Percentiles rank a stretch among this genome's conserved stretches.
Conservation (phyloP, 2,113 vertebrate genomes). For the Eudyptes chrysolophus region DNA sequence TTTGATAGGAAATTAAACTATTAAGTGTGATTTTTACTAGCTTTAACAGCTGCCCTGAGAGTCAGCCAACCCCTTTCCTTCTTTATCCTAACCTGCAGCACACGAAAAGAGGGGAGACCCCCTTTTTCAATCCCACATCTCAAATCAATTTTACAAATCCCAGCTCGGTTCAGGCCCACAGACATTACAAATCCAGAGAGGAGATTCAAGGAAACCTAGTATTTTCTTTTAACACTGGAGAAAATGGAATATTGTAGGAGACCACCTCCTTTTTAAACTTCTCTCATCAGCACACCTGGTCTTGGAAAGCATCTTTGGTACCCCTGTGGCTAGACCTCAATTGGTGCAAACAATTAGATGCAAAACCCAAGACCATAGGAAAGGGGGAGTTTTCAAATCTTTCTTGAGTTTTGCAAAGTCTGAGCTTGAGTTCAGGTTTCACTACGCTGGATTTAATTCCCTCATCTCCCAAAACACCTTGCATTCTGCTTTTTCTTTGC, state of each 20-base stretch:
- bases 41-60: background rate
- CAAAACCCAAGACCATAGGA: background rate
- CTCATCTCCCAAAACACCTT: background rate
- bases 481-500: background rate
- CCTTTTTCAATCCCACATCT: background rate
- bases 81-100: background rate
- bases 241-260: background rate
- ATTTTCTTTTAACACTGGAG: background rate
- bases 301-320: background rate
- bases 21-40: background rate
- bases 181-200: background rate
- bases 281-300: background rate
- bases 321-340: background rate
- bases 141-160: background rate
- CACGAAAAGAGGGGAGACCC: background rate
- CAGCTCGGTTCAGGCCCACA: background rate
- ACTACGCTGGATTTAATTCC: background rate
- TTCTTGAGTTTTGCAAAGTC: background rate
- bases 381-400: background rate
- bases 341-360: background rate
- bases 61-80: background rate
- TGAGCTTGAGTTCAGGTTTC: background rate
- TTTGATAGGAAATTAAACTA: conserved; percentile 68
- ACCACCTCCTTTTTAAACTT: background rate
- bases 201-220: background rate